These are phyloP conservation scores for Sturmia bella DNA, from an alignment of 2,888 invertebrate species.

Conservation along the genomic window DNA sequence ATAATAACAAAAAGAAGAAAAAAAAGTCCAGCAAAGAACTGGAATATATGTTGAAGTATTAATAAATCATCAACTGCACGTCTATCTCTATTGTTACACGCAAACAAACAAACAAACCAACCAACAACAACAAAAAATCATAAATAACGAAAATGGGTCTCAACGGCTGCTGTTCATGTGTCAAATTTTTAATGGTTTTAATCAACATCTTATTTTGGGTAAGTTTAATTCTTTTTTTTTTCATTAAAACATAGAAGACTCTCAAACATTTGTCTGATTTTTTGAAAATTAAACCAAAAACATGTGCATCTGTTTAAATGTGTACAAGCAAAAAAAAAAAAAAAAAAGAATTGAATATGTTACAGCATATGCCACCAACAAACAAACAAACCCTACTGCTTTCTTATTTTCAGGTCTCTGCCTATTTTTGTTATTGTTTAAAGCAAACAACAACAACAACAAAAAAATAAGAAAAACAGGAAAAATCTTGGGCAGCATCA, in stretches of 20 bases:
- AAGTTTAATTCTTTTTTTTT: conserved; percentile 71
- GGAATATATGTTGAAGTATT: conserved; percentile 22
- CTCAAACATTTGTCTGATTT: neutral
- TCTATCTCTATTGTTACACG: neutral
- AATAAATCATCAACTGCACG: conserved; percentile 22
- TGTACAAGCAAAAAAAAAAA: neutral
- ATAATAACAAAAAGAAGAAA: neutral
- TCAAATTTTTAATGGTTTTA: conserved; percentile 81
- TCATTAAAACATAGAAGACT: neutral
- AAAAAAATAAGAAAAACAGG: neutral
- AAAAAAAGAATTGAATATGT: neutral
- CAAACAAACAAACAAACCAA: too few relatives aligned
- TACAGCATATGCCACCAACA: too few relatives aligned
- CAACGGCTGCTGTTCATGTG: conserved; percentile 81
- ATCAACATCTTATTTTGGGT: conserved; percentile 81
- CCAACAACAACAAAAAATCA: neutral
- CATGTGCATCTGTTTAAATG: neutral
- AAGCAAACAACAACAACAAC: neutral
- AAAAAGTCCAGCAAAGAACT: conserved; percentile 18
- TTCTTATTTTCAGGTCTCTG: neutral
- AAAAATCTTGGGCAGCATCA: conserved; percentile 26
- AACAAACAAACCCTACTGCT: too few relatives aligned
- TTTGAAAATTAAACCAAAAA: neutral
- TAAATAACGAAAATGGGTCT: conserved; percentile 78
- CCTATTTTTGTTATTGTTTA: conserved; percentile 8